phyloP scores from a whole-genome alignment of 1,140 invertebrate genomes.

The Prorops nasuta region DNA sequence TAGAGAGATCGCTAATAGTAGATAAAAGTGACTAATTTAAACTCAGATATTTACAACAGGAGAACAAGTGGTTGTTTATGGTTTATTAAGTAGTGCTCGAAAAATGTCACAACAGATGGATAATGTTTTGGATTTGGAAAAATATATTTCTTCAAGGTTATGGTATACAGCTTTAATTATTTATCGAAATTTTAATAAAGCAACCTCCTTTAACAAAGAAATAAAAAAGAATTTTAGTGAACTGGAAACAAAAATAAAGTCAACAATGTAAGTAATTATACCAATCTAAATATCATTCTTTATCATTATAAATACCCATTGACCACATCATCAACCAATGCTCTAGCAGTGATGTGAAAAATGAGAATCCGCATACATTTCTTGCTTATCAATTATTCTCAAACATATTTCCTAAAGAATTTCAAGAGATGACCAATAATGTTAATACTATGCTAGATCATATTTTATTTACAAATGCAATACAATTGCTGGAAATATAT shows the following conservation, averaged over 20 bases:
- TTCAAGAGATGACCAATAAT: slow-evolving; percentile 1
- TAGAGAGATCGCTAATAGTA: no score
- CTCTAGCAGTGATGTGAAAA: not conserved
- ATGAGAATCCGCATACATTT: not conserved
- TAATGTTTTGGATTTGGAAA: slow-evolving; percentile 20
- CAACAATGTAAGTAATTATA: slow-evolving; percentile 10
- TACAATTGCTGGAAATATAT: not conserved
- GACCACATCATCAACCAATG: no score
- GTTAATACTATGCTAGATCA: no score
- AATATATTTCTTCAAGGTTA: slow-evolving; percentile 27
- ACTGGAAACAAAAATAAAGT: slow-evolving; percentile 11
- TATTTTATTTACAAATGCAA: not conserved
- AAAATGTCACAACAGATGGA: no score
- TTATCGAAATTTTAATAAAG: slow-evolving; percentile 13
- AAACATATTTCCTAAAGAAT: slow-evolving; percentile 1
- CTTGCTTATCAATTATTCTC: not conserved
- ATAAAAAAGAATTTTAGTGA: slow-evolving; percentile 5
- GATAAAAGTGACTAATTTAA: no score
- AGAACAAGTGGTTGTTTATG: no score
- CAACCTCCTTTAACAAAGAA: slow-evolving; percentile 4
- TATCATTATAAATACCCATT: not conserved
- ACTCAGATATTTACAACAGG: no score
- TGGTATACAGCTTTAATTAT: slow-evolving; percentile 27
- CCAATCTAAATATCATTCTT: not conserved
- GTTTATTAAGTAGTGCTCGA: no score